These are phyloP conservation scores for Cephalotes varians DNA, from an alignment of 2,888 invertebrate species.

Conservation along the genomic window DNA sequence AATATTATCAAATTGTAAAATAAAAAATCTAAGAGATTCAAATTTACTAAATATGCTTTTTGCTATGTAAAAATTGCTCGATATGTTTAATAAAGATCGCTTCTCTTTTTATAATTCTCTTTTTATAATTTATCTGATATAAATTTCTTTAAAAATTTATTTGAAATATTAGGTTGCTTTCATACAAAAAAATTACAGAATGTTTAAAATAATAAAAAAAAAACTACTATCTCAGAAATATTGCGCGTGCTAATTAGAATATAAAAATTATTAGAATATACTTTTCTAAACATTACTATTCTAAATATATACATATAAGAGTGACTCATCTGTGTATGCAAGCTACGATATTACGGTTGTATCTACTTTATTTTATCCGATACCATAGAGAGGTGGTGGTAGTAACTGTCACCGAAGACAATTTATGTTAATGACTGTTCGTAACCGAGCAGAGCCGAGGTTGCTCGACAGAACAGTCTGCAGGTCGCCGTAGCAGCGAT, in stretches of 20 bases:
- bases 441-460: constrained; percentile 77
- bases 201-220: background rate
- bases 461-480: constrained; percentile 80
- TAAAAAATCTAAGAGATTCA: background rate
- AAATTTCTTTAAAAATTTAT: background rate
- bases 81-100: background rate
- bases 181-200: background rate
- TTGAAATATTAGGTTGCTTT: background rate
- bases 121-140: constrained; percentile 3
- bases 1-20: background rate
- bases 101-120: background rate
- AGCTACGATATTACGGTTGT: background rate
- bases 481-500: constrained; percentile 80
- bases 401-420: constrained; percentile 88
- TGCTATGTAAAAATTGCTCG: background rate
- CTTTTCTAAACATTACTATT: background rate
- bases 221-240: background rate
- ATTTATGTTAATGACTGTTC: constrained; percentile 86
- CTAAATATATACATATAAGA: background rate
- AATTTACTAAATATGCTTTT: background rate
- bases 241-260: background rate
- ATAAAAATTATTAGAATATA: background rate
- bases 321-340: background rate
- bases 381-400: constrained; percentile 64
- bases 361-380: constrained; percentile 13